A percentile compares a stretch with the other conserved stretches of the same genome.
phyloP scores from a whole-genome alignment of 2,113 vertebrate species.

The Trachemys scripta region DNA sequence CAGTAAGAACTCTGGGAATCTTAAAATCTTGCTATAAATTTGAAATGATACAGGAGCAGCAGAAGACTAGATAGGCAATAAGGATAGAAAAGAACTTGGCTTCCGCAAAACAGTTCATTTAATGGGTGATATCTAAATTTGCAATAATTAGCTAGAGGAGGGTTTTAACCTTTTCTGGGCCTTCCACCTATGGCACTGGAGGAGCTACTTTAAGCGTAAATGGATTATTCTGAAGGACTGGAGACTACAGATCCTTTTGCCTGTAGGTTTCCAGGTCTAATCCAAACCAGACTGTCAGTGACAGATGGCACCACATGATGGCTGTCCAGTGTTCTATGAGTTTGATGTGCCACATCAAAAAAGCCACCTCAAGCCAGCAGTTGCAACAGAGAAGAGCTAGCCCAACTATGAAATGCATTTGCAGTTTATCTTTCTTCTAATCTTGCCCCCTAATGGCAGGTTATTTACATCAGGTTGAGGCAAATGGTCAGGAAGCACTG shows the following conservation, averaged over 20 bases:
- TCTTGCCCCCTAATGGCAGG: not conserved
- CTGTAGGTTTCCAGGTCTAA: not conserved
- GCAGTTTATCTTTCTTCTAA: not conserved
- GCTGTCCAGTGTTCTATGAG: not conserved
- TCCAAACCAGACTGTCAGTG: not conserved
- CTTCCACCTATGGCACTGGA: not conserved
- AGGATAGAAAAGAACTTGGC: not conserved
- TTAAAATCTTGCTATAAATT: conserved; percentile 28
- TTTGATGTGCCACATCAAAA: not conserved
- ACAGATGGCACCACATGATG: not conserved
- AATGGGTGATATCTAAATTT: not conserved
- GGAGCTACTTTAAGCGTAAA: not conserved
- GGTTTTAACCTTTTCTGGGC: not conserved
- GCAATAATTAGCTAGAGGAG: not conserved
- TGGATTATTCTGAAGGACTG: accelerated
- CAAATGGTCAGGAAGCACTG: not conserved
- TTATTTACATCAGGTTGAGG: not conserved
- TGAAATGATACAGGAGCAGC: not conserved
- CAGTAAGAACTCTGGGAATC: not conserved
- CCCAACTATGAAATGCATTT: not conserved
- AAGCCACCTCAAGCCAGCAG: not conserved
- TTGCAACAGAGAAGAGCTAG: not conserved
- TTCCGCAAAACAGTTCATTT: not conserved
- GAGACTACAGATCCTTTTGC: not conserved
- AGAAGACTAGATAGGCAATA: not conserved